Evolutionary conservation across 1,140 invertebrate species (phyloP).

Genomic region (Conopomorpha cramerella): DNA sequence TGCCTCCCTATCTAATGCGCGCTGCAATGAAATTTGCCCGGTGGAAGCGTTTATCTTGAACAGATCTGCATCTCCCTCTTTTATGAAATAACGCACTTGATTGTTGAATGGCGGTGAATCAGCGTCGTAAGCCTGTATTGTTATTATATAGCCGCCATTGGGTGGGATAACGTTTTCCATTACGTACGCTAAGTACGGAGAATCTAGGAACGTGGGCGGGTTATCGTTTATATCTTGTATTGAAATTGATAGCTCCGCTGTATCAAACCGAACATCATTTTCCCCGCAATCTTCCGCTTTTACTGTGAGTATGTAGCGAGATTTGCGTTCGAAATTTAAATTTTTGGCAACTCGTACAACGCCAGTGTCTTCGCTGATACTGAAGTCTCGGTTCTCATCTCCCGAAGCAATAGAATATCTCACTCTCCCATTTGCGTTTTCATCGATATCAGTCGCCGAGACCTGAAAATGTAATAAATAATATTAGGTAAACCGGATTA

Average conservation of each 20-base stretch:
- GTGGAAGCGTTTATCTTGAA: constrained; percentile 88
- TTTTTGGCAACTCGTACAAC: constrained; percentile 88
- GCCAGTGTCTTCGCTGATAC: constrained; percentile 87
- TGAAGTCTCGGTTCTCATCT: constrained; percentile 88
- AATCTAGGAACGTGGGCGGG: constrained; percentile 87
- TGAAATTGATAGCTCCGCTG: constrained; percentile 70
- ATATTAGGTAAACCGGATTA: constrained; percentile 2
- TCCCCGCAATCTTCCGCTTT: constrained; percentile 87
- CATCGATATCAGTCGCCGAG: constrained; percentile 90
- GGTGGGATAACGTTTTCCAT: constrained; percentile 87
- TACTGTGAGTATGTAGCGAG: constrained; percentile 80
- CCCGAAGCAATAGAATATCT: constrained; percentile 87
- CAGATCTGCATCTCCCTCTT: constrained; percentile 86
- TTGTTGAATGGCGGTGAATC: constrained; percentile 90
- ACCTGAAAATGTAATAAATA: constrained; percentile 62
- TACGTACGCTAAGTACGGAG: constrained; percentile 89
- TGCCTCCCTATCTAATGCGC: constrained; percentile 81
- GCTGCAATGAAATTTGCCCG: constrained; percentile 82
- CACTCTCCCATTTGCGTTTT: constrained; percentile 84
- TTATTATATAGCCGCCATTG: constrained; percentile 75
- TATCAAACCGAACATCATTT: constrained; percentile 69
- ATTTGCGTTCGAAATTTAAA: constrained; percentile 88
- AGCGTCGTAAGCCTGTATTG: constrained; percentile 84
- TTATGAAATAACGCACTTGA: constrained; percentile 88
- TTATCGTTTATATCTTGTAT: constrained; percentile 96